phyloP scores from a whole-genome alignment of 2,888 invertebrate genomes.

The Deroplatys truncata region DNA sequence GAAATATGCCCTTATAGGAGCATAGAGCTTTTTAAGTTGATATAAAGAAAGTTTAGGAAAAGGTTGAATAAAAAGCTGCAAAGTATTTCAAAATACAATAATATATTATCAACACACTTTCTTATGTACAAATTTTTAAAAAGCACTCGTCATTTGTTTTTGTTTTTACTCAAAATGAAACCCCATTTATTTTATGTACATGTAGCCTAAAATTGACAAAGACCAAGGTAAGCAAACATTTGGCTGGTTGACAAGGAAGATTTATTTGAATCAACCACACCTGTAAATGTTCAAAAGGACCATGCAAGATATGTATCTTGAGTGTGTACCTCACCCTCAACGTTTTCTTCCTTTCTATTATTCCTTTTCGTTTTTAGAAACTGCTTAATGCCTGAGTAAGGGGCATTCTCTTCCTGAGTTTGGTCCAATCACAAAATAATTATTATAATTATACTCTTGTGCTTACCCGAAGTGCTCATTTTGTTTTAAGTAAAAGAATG shows the following conservation, averaged over 20 bases:
- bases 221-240: conserved; percentile 9
- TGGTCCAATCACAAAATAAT: conserved; percentile 22
- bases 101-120: conserved; percentile 29
- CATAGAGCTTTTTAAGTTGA: too few species aligned
- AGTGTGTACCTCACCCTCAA: background rate
- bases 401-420: conserved; percentile 22
- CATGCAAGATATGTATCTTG: conserved; percentile 27
- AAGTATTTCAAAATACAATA: conserved; percentile 20
- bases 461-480: background rate
- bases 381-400: conserved; percentile 18
- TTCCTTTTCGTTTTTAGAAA: background rate
- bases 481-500: too few species aligned
- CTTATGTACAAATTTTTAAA: conserved; percentile 29
- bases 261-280: background rate
- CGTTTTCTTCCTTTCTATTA: background rate
- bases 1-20: too few species aligned
- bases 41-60: background rate
- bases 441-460: background rate
- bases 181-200: conserved; percentile 14
- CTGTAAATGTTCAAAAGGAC: conserved; percentile 10
- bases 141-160: conserved; percentile 9
- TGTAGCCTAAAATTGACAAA: conserved; percentile 19
- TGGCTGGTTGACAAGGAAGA: conserved; percentile 18
- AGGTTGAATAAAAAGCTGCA: background rate
- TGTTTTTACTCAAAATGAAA: conserved; percentile 4